Evolutionary conservation across 2,888 invertebrate genomes (phyloP), one percentile per base, ranked within the genome.

Genomic region (Pyrgus malvae): DNA sequence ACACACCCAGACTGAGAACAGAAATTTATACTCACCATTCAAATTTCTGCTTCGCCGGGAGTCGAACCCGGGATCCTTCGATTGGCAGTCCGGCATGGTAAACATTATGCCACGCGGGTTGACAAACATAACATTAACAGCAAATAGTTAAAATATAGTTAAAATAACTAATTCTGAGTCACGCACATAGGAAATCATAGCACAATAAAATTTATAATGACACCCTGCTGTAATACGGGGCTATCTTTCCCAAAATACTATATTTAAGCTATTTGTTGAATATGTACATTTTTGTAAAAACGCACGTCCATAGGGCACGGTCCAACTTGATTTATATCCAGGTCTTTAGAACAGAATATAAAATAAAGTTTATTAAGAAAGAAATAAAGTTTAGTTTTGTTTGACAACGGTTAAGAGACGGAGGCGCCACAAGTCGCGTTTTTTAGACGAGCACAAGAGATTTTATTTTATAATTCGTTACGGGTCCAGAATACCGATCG

Each of bases 381-480:
- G 53, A 8, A 2, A 64, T 74, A 75, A 69, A 62, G 60, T 37
- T 8, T 44, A 42, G 56, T 25, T 14, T 21, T n/a, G 23, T 23
- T 11, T 31, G 38, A 2, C 38, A 38, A 17, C 4, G 56, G 59
- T 65, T 61, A 69, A 61, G 66, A 70, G 65, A 62, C 70, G 66
- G 70, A 84, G 88, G 89, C 89, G 89, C 89, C 89, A 81, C 76
- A 67, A 67, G 76, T 73, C 76, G 78, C 70, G 74, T 82, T 86
- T 86, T 79, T 85, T 83, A 76, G 67, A 69, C 69, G 69, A 29
- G 41, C 41, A 12, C 38, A 70, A 66, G 69, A 73, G 72, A 77
- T 85, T 85, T 84, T 74, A 78, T 85, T 83, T 83, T 83, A 82
- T 81, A 78, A 79, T 77, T 74, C 62, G 64, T 76, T 78, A 80